These are phyloP conservation scores for Parasteatoda lunata DNA, from an alignment of 2,888 invertebrate genomes.

Conservation along the genomic window DNA sequence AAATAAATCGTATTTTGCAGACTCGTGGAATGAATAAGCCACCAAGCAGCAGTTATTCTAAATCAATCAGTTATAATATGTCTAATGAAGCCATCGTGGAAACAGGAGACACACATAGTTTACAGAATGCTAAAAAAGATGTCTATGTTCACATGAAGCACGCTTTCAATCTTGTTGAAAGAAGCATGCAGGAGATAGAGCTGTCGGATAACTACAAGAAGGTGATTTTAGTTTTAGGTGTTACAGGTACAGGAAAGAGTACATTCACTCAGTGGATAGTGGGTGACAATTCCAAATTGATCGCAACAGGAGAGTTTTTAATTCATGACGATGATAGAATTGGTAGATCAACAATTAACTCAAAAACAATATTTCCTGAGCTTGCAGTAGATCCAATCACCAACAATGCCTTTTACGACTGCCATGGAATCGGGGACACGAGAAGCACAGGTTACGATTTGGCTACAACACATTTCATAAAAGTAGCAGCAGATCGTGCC, in stretches of 20 bases:
- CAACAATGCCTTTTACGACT: conserved; percentile 12
- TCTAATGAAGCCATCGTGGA: no score
- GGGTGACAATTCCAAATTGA: conserved; percentile 16
- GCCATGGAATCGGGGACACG: conserved; percentile 22
- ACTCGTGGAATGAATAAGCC: no score
- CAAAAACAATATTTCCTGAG: conserved; percentile 28
- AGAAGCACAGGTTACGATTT: conserved; percentile 15
- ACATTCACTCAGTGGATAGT: conserved; percentile 25
- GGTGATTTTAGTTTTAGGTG: conserved; percentile 15
- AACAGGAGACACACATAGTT: no score
- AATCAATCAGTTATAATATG: no score
- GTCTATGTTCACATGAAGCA: no score
- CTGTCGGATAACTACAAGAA: background rate
- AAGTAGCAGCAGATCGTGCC: conserved; percentile 10
- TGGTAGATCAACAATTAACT: conserved; percentile 8
- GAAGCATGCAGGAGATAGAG: no score
- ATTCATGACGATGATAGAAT: conserved; percentile 19
- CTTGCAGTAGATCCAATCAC: conserved; percentile 7
- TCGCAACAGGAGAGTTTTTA: conserved; percentile 23
- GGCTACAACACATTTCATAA: conserved; percentile 16
- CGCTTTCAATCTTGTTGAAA: no score
- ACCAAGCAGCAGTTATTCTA: no score
- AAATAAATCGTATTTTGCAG: no score
- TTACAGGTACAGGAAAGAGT: conserved; percentile 19
- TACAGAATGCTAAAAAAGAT: no score